Base-by-base conservation (phyloP, 2,113 vertebrate genomes). In the Colaptes auratus region DNA sequence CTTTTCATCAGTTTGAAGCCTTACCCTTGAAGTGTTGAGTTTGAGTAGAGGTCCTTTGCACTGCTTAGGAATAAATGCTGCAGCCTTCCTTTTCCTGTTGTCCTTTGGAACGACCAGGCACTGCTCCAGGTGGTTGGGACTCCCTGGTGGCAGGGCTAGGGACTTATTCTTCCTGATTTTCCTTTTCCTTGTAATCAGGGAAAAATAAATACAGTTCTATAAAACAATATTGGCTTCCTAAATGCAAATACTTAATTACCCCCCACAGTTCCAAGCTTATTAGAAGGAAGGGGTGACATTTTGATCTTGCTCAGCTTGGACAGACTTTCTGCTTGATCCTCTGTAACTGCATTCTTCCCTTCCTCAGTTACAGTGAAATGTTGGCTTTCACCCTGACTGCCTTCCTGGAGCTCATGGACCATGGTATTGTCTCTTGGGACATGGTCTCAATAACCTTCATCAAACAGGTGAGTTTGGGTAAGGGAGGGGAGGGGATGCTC, bases 371-470 rank as follows among this genome's bases (percentile, higher is more conserved):
- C 66, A 99, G 99, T 61, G 99, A 99, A 97, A 99, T 99, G 99
- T 95, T 99, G 98, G 99, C 99, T 93, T 99, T 99, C 97, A 99
- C 99, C 90, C 98, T 99, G 97, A 99, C 99, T 23, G 99, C 99
- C 91, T 99, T 99, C 97, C 97, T 99, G 97, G 99, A 99, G 97
- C 98, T 99, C 84, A 99, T 99, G 99, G 99, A 99, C 96, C 99
- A 99, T 9, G 99, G 99, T 73, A 99, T 99, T 30, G 98, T 99
- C 69, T 99, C 99, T 65, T 99, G 99, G 99, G 99, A 99, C 97
- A 98, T 99, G 96, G 98, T 99, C 93, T 99, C 99, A 8, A 95
- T 99, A 93, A 99, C 98, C 93, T 99, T 99, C 93, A 99, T 99
- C 96, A 99, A 99, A 96, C 99, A 99, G 99, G 99, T 98, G 94